A percentile compares a stretch with the other conserved stretches of the same genome.
These are phyloP conservation scores for Podabrus alpinus DNA, from an alignment of 2,888 invertebrate genomes.

Conservation along the genomic window DNA sequence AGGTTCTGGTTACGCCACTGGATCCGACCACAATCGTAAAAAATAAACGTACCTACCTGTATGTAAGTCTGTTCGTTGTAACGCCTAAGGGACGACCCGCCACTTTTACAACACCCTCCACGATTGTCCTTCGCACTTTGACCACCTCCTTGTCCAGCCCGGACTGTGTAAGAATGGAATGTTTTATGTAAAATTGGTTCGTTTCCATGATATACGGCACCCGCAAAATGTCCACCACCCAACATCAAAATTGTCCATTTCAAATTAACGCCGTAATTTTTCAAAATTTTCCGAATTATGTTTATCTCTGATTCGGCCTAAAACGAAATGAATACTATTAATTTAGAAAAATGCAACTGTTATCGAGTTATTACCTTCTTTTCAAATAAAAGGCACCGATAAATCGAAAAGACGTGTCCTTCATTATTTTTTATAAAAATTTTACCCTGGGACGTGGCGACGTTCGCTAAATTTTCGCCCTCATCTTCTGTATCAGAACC, in stretches of 20 bases:
- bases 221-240: conserved; percentile 84
- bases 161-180: conserved; percentile 81
- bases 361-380: conserved; percentile 63
- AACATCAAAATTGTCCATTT: conserved; percentile 79
- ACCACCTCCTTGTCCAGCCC: conserved; percentile 81
- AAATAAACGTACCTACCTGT: conserved; percentile 63
- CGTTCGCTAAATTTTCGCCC: conserved; percentile 46
- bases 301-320: conserved; percentile 22
- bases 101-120: conserved; percentile 70
- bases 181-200: conserved; percentile 73
- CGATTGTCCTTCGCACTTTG: conserved; percentile 71
- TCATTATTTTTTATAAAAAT: conserved; percentile 72
- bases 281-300: conserved; percentile 13
- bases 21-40: too few species aligned
- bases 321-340: neutral
- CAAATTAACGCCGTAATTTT: conserved; percentile 20
- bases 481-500: conserved; percentile 62
- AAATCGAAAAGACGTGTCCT: conserved; percentile 74
- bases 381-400: conserved; percentile 72
- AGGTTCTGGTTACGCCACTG: too few species aligned
- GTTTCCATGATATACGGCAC: conserved; percentile 66
- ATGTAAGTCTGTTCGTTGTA: conserved; percentile 78
- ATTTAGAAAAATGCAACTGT: neutral
- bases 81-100: conserved; percentile 78
- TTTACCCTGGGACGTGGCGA: conserved; percentile 64